These are phyloP conservation scores for Pollenia angustigena DNA, from an alignment of 2,888 invertebrate genomes.

Conservation along the genomic window DNA sequence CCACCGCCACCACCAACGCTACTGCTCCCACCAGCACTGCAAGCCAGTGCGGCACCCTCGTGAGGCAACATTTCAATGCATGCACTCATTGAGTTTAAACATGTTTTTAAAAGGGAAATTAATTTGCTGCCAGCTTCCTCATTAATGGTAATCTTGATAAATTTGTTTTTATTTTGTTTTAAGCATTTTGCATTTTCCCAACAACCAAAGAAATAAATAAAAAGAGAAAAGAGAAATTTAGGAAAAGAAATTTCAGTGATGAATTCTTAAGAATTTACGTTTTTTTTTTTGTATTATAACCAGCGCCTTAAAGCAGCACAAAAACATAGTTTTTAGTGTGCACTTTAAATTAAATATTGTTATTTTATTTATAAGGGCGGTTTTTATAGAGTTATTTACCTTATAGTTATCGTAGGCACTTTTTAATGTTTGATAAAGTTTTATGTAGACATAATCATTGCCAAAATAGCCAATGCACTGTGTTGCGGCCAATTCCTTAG, in stretches of 20 bases:
- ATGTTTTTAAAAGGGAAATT: conserved; percentile 82
- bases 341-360: conserved; percentile 7
- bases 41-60: conserved; percentile 66
- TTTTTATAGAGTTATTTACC: conserved; percentile 84
- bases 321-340: background rate
- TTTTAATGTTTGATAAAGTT: conserved; percentile 91
- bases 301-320: conserved; percentile 10
- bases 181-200: background rate
- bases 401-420: conserved; percentile 95
- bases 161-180: conserved; percentile 59
- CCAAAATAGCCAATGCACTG: conserved; percentile 87
- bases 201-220: conserved; percentile 44
- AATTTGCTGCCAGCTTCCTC: conserved; percentile 91
- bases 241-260: conserved; percentile 22
- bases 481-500: conserved; percentile 79
- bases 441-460: conserved; percentile 92
- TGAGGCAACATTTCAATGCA: conserved; percentile 81
- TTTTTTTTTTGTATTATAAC: conserved; percentile 14
- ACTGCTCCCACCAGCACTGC: conserved; percentile 42
- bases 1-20: conserved; percentile 36
- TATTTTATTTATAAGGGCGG: background rate
- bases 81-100: conserved; percentile 81
- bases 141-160: conserved; percentile 89
- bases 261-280: conserved; percentile 22
- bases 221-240: conserved; percentile 47